Evolutionary conservation across 2,113 vertebrate genomes (phyloP).

Genomic region (Miniopterus natalensis): DNA sequence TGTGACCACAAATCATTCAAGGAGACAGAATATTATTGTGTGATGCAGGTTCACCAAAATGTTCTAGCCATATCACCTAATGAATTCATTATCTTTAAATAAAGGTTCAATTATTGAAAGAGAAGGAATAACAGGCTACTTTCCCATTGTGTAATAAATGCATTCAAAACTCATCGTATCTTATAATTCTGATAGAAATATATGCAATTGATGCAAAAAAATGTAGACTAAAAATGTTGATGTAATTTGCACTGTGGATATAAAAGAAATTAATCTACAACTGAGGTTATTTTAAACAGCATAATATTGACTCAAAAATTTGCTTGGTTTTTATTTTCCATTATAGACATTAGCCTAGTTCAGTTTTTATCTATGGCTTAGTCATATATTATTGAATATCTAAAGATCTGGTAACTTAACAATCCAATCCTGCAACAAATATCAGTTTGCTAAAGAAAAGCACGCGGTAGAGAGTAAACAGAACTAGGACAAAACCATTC

Average conservation of each 20-base stretch:
- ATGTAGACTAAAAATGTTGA: neutral
- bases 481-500: neutral
- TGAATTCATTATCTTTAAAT: neutral
- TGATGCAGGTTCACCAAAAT: neutral
- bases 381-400: neutral
- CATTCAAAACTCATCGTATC: neutral
- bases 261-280: neutral
- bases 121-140: neutral
- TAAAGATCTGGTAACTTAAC: neutral
- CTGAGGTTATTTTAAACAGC: neutral
- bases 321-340: neutral
- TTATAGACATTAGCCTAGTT: neutral
- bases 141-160: neutral
- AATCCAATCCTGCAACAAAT: neutral
- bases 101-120: constrained; percentile 14
- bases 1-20: neutral
- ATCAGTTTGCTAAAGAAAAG: constrained; percentile 30
- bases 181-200: neutral
- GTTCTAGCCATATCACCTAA: neutral
- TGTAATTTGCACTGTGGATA: neutral
- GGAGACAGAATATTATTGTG: neutral
- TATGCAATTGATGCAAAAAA: neutral
- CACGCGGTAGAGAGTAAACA: neutral
- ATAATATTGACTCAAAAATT: neutral
- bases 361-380: neutral